A percentile compares a stretch with the other conserved stretches of the same genome.
These are phyloP conservation scores for Hyaena hyaena DNA, from an alignment of 2,113 vertebrate genomes.

Conservation along the genomic window DNA sequence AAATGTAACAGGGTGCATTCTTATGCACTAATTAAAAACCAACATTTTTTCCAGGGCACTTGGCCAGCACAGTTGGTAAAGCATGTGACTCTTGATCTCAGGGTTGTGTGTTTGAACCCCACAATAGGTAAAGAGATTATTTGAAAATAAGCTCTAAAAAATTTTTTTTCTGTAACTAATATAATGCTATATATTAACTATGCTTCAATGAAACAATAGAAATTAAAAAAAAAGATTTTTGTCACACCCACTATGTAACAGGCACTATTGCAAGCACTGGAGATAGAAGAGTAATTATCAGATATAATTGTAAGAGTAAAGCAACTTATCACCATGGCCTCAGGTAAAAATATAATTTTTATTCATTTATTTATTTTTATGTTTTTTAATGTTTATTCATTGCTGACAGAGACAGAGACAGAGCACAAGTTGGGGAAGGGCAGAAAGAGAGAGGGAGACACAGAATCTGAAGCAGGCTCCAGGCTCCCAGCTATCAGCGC, in stretches of 20 bases:
- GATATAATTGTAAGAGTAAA: constrained; percentile 5
- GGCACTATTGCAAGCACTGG: background rate
- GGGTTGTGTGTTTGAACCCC: background rate
- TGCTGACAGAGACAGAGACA: too few relatives aligned
- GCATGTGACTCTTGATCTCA: background rate
- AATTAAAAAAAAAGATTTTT: constrained; percentile 45
- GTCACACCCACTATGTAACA: background rate
- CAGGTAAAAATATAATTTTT: too few relatives aligned
- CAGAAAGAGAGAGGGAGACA: too few relatives aligned
- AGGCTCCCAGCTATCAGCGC: too few relatives aligned
- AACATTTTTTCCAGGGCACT: background rate
- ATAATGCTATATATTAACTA: background rate
- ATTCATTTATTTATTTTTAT: too few relatives aligned
- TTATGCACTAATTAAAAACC: background rate
- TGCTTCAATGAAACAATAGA: background rate
- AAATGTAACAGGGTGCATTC: background rate
- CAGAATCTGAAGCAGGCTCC: too few relatives aligned
- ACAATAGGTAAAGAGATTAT: too few relatives aligned
- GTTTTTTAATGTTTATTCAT: too few relatives aligned
- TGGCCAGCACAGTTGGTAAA: background rate
- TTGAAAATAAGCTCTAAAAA: background rate
- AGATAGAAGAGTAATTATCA: constrained; percentile 29
- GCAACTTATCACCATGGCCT: background rate
- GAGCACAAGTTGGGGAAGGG: too few relatives aligned
- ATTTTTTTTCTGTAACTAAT: background rate